Conservation (phyloP, 2,888 invertebrate genomes). For the Dryadula phaetusa region DNA sequence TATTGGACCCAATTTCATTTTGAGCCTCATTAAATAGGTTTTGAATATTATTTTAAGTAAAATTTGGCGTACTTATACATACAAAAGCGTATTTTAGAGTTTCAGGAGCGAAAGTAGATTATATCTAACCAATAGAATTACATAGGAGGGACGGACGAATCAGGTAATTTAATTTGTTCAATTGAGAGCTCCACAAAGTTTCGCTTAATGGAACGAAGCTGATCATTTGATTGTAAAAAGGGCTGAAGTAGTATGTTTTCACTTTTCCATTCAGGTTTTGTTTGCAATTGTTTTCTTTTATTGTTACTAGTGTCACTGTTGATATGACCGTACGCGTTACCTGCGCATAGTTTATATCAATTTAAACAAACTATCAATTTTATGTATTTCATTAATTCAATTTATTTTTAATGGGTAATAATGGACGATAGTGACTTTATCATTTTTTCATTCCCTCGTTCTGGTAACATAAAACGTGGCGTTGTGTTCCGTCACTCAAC, state of each 20-base stretch:
- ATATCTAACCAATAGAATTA: conserved; percentile 34
- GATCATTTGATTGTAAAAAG: conserved; percentile 34
- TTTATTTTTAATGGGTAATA: no score
- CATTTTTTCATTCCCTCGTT: no score
- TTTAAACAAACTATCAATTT: no score
- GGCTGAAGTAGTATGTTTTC: background rate
- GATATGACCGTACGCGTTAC: no score
- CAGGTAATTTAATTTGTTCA: conserved; percentile 35
- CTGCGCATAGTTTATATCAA: no score
- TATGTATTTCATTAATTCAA: no score
- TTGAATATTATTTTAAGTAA: background rate
- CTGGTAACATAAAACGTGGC: no score
- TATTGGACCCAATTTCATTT: background rate
- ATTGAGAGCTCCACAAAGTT: conserved; percentile 36
- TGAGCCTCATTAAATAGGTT: background rate
- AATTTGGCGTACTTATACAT: background rate
- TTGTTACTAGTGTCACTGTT: no score
- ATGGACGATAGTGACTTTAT: no score
- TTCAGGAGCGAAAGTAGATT: conserved; percentile 26
- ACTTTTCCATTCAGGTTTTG: background rate
- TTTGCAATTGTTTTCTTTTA: background rate
- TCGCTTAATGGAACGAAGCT: conserved; percentile 25
- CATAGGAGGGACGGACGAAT: conserved; percentile 30
- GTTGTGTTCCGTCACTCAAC: no score
- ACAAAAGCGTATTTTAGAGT: conserved; percentile 12